These are phyloP conservation scores for Achroia grisella DNA, from an alignment of 1,140 invertebrate genomes.

Conservation along the genomic window DNA sequence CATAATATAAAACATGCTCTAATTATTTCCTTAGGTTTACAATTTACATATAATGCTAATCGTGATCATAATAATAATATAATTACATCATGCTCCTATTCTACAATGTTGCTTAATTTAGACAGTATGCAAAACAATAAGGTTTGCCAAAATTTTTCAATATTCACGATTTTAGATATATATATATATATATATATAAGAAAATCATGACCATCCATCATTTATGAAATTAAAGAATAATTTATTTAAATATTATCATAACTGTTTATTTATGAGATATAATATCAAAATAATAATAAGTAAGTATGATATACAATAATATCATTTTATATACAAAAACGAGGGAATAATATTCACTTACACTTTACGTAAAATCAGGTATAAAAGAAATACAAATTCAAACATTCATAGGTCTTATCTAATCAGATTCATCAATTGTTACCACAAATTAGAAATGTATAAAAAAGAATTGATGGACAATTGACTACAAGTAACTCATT, in stretches of 20 bases:
- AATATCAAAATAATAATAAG: too few species aligned
- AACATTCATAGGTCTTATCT: too few species aligned
- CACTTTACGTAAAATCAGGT: background rate
- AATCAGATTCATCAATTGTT: background rate
- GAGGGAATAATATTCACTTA: constrained; percentile 6
- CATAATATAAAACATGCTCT: constrained; percentile 72
- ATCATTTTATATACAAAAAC: constrained; percentile 6
- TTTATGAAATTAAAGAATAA: too few species aligned
- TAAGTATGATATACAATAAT: background rate
- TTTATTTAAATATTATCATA: too few species aligned
- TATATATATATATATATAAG: too few species aligned
- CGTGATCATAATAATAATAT: constrained; percentile 58
- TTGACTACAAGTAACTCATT: constrained; percentile 8
- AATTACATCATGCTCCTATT: constrained; percentile 49
- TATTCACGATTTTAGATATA: too few species aligned
- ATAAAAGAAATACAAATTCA: background rate
- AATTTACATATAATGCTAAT: constrained; percentile 60
- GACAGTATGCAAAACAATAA: background rate
- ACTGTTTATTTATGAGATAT: too few species aligned
- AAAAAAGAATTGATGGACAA: constrained; percentile 1
- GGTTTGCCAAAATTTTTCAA: too few species aligned
- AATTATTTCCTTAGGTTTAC: constrained; percentile 57
- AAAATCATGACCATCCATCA: too few species aligned
- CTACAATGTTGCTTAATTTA: constrained; percentile 34
- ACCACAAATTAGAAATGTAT: too few species aligned